phyloP scores from a whole-genome alignment of 2,888 invertebrate genomes.

The Ethmia dodecea region DNA sequence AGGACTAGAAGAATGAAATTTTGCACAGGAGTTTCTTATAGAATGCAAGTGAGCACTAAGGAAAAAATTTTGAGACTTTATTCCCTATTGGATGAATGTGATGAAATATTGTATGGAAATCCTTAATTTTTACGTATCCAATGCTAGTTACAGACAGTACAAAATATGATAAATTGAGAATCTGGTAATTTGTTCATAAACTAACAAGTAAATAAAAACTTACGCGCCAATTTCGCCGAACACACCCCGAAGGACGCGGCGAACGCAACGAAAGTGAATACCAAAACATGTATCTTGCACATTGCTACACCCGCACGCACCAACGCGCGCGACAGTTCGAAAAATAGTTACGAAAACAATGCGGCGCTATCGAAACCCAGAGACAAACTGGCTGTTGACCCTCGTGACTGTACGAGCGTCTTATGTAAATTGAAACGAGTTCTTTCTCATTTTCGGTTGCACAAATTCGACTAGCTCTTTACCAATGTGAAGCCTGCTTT shows the following conservation, averaged over 20 bases:
- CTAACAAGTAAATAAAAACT: no score
- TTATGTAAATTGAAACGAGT: slow-evolving; percentile 63
- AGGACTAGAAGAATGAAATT: no score
- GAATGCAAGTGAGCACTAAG: no score
- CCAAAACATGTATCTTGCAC: slow-evolving; percentile 54
- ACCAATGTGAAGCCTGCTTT: slow-evolving; percentile 60
- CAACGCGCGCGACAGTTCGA: slow-evolving; percentile 15
- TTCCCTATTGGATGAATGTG: no score
- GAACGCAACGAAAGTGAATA: slow-evolving; percentile 41
- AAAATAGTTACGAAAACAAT: slow-evolving; percentile 23
- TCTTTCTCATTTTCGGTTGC: slow-evolving; percentile 68
- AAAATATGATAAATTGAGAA: no score
- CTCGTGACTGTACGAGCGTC: slow-evolving; percentile 36
- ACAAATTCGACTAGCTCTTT: slow-evolving; percentile 62
- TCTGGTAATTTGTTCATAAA: no score
- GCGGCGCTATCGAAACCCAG: slow-evolving; percentile 33
- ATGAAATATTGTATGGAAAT: no score
- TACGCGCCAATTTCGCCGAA: slow-evolving; percentile 57
- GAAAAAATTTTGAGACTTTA: no score
- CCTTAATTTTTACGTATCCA: no score
- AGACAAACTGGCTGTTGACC: slow-evolving; percentile 46
- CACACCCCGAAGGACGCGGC: slow-evolving; percentile 39
- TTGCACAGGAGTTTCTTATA: no score
- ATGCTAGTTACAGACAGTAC: no score
- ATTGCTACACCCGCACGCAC: slow-evolving; percentile 34